A percentile compares a stretch with the other conserved stretches of the same genome.
phyloP scores from a whole-genome alignment of 2,113 vertebrate species.

The Synodontis membranacea region DNA sequence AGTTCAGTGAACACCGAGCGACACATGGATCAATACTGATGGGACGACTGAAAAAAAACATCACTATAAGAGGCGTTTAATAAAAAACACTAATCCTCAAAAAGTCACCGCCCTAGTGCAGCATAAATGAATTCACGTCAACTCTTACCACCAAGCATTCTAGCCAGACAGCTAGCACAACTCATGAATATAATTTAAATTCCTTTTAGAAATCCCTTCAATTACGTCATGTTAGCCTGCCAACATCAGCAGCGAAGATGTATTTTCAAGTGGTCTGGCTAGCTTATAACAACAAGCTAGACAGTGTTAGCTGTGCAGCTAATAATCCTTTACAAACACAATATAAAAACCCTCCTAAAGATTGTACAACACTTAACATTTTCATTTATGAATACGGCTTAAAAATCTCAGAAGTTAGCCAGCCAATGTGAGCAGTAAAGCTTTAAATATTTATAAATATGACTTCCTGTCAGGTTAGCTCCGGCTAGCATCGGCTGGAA shows the following conservation, averaged over 20 bases:
- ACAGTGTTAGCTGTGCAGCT: neutral
- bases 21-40: neutral
- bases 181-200: neutral
- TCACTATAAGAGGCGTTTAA: neutral
- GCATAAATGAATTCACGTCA: neutral
- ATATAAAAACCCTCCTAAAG: too few relatives aligned
- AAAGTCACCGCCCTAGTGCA: neutral
- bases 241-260: neutral
- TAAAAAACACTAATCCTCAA: neutral
- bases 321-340: neutral
- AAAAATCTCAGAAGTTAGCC: too few relatives aligned
- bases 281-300: neutral
- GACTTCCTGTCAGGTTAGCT: too few relatives aligned
- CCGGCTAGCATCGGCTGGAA: too few relatives aligned
- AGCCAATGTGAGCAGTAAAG: too few relatives aligned
- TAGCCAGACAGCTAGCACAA: neutral
- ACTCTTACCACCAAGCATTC: neutral
- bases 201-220: neutral
- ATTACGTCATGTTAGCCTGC: neutral
- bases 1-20: neutral
- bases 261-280: neutral
- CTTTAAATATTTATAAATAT: too few relatives aligned
- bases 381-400: neutral
- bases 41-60: neutral
- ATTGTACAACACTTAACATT: too few relatives aligned